Base-by-base conservation (phyloP, 1,140 invertebrate species). In the Drosophila kikkawai region DNA sequence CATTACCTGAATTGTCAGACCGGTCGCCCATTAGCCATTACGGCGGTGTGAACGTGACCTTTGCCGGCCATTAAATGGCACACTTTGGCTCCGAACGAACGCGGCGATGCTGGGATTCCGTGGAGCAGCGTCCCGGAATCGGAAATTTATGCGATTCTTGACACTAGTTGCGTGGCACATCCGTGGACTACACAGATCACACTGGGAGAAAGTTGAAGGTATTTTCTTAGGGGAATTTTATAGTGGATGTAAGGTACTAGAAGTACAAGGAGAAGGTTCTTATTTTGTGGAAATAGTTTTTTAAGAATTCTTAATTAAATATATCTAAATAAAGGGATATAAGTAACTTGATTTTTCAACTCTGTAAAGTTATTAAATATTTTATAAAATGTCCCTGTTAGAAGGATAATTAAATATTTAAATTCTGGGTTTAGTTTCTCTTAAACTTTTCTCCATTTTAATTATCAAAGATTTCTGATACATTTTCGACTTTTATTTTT, bases 81-180 rank as follows among this genome's bases (percentile, higher is more conserved):
- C 83, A 87, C 83, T 87, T 84, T 84, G 73, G 83, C 77, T 84
- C 81, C 56, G 19, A 56, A 39, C 36, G 53, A 75, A 81, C 56
- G 53, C 53, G 50, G 36, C 53, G 34, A 26, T 55, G 70, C 79
- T 60, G 67, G 53, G 56, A 74, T 74, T 80, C 71, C 73, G 59
- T 80, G 58, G 73, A 81, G 69, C 39, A 37, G 70, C 67, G 69
- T 63, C 84, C 77, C 69, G 76, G 80, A 84, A 84, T 84, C 74
- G 84, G 77, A 88, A 88, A 88, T 88, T 88, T 88, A 88, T 88
- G 84, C 84, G 85, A 90, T 90, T 88, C 80, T 88, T 88, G 84
- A 88, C 84, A 88, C 84, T 90, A 88, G 84, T 88, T 88, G 84
- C 84, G 64, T 85, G 66, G 79, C 80, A 73, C 36, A 42, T 41